Percentiles rank a stretch among this genome's conserved stretches.
Conservation (phyloP, 2,797 vertebrate genomes). For the Sebastiscus albofasciatus region DNA sequence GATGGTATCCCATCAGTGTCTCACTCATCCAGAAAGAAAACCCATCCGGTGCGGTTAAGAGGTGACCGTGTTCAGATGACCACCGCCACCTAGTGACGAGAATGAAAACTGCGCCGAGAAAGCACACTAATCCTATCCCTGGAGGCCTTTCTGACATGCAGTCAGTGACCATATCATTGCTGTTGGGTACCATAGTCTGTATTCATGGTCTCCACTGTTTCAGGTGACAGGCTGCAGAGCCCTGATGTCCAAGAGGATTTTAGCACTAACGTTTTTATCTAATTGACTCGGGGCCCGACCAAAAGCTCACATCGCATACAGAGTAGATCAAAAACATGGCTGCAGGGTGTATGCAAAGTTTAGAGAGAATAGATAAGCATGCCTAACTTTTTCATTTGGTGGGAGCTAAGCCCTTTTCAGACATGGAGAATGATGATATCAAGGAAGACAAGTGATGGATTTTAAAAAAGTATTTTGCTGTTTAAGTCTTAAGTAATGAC, state of each 20-base stretch:
- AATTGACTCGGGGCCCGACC: slow-evolving; percentile 20
- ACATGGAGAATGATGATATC: not conserved
- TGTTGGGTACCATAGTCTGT: slow-evolving; percentile 41
- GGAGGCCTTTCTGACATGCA: slow-evolving; percentile 72
- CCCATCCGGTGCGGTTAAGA: slow-evolving; percentile 18
- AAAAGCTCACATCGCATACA: slow-evolving; percentile 30
- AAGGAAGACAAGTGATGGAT: not conserved
- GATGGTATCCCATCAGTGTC: slow-evolving; percentile 57
- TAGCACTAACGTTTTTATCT: slow-evolving; percentile 43
- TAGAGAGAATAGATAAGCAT: slow-evolving; percentile 7
- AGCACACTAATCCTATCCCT: slow-evolving; percentile 67
- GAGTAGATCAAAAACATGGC: slow-evolving; percentile 17
- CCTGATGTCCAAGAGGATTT: slow-evolving; percentile 36
- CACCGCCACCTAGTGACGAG: slow-evolving; percentile 68
- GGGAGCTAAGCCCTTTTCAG: slow-evolving; percentile 48
- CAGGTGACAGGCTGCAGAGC: slow-evolving; percentile 38
- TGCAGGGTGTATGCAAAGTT: slow-evolving; percentile 12
- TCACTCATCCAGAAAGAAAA: slow-evolving; percentile 49
- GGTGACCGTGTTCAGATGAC: slow-evolving; percentile 10
- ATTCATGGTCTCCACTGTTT: slow-evolving; percentile 32
- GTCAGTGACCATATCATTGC: slow-evolving; percentile 61
- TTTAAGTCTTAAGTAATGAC: slow-evolving; percentile 11
- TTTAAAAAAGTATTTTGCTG: not conserved
- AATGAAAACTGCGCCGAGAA: slow-evolving; percentile 53
- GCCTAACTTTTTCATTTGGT: not conserved